phyloP scores from a whole-genome alignment of 1,140 invertebrate species.

The Onthophagus taurus region DNA sequence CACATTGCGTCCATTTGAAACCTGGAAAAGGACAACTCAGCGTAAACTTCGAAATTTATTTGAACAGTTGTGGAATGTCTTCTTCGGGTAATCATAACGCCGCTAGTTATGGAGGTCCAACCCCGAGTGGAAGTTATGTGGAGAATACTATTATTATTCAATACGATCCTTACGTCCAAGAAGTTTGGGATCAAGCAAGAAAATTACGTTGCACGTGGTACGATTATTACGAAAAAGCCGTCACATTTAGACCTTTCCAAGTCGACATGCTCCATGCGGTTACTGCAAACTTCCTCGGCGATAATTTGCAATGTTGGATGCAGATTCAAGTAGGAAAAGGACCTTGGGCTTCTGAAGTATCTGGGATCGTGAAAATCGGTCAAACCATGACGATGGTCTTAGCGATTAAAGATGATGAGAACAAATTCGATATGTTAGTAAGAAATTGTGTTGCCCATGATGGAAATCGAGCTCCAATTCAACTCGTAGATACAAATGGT shows the following conservation, averaged over 20 bases:
- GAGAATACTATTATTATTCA: constrained; percentile 94
- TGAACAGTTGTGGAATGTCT: constrained; percentile 85
- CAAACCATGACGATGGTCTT: constrained; percentile 95
- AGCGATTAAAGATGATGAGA: constrained; percentile 91
- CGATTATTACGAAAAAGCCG: constrained; percentile 90
- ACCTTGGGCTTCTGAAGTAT: constrained; percentile 89
- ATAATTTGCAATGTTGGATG: constrained; percentile 94
- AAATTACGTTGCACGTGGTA: constrained; percentile 89
- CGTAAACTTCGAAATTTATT: constrained; percentile 85
- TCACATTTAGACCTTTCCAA: constrained; percentile 87
- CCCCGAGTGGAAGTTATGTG: constrained; percentile 82
- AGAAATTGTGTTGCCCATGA: constrained; percentile 91
- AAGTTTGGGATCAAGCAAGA: constrained; percentile 77
- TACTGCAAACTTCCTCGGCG: constrained; percentile 87
- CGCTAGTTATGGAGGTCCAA: constrained; percentile 63
- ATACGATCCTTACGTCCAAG: constrained; percentile 90
- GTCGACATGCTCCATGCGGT: constrained; percentile 91
- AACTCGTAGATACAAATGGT: constrained; percentile 84
- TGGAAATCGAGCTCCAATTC: constrained; percentile 84
- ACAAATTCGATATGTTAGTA: constrained; percentile 92
- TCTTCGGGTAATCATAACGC: constrained; percentile 78
- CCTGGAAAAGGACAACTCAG: constrained; percentile 80
- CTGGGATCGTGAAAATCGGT: constrained; percentile 89
- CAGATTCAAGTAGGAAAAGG: constrained; percentile 92
- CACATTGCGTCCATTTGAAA: constrained; percentile 83